Evolutionary conservation across 2,113 vertebrate species (phyloP), one percentile per base, ranked within the genome.

Genomic region (Patagioenas fasciata): DNA sequence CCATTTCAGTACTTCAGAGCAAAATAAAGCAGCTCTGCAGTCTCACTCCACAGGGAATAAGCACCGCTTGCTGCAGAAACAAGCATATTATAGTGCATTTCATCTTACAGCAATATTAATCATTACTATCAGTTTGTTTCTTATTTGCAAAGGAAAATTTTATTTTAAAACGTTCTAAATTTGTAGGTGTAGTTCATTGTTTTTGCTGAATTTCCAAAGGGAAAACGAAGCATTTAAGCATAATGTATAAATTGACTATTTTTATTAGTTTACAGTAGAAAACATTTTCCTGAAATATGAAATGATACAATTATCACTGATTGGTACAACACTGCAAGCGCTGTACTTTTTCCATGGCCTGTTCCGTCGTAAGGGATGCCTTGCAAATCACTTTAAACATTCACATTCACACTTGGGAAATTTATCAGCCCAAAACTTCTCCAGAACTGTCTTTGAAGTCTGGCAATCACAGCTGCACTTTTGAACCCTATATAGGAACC

Each of bases 1-100:
- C 32, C 56, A 80, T 56, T 94, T 89, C 84, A 93, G 57, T 72
- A 65, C 36, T 91, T 94, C 51, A 85, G 77, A 83, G 48, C n/a
- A 90, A 88, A 95, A 88, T 40, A 71, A 74, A 86, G 81, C 18
- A 81, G 64, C 29, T 74, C 79, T 64, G 47, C 80, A 94, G 53
- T 34, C 57, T 82, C 42, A 47, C 53, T 96, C 77, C 21, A 32
- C 26, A 72, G n/a, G 65, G 79, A 92, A 72, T 38, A 81, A 85
- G 57, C 14, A 65, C 25, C 0, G 1, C 18, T 71, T 69, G 31
- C 26, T 86, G 40, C 6, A 85, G 62, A 92, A 96, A 81, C 0
- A 4, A 72, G 69, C 21, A 53, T 29, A 51, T 10, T 38, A 31
- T 11, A 44, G 10, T 73, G 32, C 11, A 40, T 80, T 66, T 91